Percentiles rank a stretch among this genome's conserved stretches.
These are phyloP conservation scores for Liolophura sinensis DNA, from an alignment of 1,140 invertebrate genomes.

Conservation along the genomic window DNA sequence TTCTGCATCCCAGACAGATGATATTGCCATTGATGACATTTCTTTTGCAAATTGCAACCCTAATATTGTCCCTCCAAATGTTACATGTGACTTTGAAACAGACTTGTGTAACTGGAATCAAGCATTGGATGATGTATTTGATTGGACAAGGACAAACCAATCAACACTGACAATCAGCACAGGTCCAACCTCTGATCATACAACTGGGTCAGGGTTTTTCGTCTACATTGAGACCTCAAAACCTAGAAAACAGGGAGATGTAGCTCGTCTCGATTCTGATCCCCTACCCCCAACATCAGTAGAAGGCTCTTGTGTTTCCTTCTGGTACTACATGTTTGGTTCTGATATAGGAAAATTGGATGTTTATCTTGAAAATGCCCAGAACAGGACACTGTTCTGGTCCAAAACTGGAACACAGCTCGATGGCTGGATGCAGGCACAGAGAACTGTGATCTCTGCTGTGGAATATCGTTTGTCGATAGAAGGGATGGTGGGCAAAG, in stretches of 20 bases:
- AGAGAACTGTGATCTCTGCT: slow-evolving; percentile 24
- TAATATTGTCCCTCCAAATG: slow-evolving; percentile 1
- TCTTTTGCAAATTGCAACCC: slow-evolving; percentile 39
- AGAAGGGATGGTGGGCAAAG: slow-evolving; percentile 3
- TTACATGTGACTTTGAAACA: slow-evolving; percentile 21
- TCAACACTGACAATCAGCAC: slow-evolving; percentile 20
- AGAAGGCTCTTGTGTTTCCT: slow-evolving; percentile 52
- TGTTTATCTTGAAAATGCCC: slow-evolving; percentile 15
- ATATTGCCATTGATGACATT: slow-evolving; percentile 48
- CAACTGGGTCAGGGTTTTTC: slow-evolving; percentile 36
- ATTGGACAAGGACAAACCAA: slow-evolving; percentile 14
- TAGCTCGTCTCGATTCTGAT: slow-evolving; percentile 35
- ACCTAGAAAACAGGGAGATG: slow-evolving; percentile 35
- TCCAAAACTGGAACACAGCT: slow-evolving; percentile 29
- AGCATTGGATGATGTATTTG: slow-evolving; percentile 14
- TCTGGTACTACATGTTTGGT: slow-evolving; percentile 80
- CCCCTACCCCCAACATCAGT: slow-evolving; percentile 30
- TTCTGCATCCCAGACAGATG: slow-evolving; percentile 18
- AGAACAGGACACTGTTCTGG: slow-evolving; percentile 29
- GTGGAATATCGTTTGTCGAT: slow-evolving; percentile 10
- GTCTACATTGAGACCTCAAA: slow-evolving; percentile 42
- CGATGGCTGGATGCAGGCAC: slow-evolving; percentile 31
- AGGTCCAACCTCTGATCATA: slow-evolving; percentile 43
- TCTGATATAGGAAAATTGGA: slow-evolving; percentile 22
- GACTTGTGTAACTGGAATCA: slow-evolving; percentile 23